Evolutionary conservation across 2,888 invertebrate species (phyloP).

Genomic region (Euplagia quadripunctaria): DNA sequence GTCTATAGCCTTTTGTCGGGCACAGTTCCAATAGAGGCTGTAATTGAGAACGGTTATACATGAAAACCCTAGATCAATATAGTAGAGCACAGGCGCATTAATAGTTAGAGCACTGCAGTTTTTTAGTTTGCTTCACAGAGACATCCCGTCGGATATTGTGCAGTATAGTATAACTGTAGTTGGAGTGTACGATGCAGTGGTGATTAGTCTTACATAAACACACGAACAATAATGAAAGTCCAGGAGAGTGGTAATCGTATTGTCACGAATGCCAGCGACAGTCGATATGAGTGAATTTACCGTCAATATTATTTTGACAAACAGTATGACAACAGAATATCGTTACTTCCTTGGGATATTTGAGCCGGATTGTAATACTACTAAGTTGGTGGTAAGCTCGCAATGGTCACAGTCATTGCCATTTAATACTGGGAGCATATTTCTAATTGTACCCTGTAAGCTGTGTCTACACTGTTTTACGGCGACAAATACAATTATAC

Average conservation of each 20-base stretch:
- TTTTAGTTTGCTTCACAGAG: background rate
- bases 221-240: background rate
- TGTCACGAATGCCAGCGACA: background rate
- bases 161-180: background rate
- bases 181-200: background rate
- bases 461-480: no score
- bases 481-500: background rate
- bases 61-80: slow-evolving; percentile 10
- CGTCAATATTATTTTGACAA: no score
- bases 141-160: background rate
- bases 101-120: background rate
- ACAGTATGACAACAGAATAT: background rate
- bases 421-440: background rate
- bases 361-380: background rate
- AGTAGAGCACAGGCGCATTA: background rate
- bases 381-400: background rate
- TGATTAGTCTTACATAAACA: background rate
- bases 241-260: background rate
- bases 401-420: background rate
- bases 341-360: background rate
- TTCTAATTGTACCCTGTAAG: no score
- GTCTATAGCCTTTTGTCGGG: slow-evolving; percentile 1
- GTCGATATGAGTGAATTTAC: background rate
- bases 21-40: slow-evolving; percentile 11
- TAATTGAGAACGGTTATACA: slow-evolving; percentile 6